Conservation (phyloP, 2,113 vertebrate genomes). For the Chionomys nivalis region DNA sequence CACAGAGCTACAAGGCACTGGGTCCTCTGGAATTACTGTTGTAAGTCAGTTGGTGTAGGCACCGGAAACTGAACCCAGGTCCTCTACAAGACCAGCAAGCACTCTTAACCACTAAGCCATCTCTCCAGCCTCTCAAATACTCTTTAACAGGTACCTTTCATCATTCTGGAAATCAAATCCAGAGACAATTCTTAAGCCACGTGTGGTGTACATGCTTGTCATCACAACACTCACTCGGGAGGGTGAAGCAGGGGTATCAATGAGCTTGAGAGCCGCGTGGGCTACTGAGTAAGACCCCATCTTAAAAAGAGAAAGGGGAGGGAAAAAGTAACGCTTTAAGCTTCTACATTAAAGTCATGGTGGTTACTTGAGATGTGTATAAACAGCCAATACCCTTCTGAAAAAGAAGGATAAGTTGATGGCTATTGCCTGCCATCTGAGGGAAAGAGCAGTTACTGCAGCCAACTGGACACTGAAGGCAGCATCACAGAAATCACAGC, state of each 20-base stretch:
- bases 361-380: not conserved
- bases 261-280: not conserved
- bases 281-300: not conserved
- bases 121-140: not conserved
- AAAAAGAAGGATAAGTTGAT: not conserved
- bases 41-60: not conserved
- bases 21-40: not conserved
- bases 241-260: not conserved
- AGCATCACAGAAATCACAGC: not conserved
- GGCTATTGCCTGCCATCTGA: constrained; percentile 19
- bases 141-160: not conserved
- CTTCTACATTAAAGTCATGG: not conserved
- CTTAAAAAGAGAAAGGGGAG: not conserved
- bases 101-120: not conserved
- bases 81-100: not conserved
- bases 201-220: not conserved
- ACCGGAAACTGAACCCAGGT: not conserved
- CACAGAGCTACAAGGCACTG: not conserved
- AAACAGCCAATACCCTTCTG: not conserved
- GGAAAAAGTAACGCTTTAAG: not conserved
- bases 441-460: constrained; percentile 6
- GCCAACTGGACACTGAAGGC: not conserved
- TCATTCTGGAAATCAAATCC: constrained; percentile 30
- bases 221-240: not conserved
- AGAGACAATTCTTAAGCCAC: not conserved